phyloP scores from a whole-genome alignment of 1,140 invertebrate genomes.

The Leptoteleia sp. region DNA sequence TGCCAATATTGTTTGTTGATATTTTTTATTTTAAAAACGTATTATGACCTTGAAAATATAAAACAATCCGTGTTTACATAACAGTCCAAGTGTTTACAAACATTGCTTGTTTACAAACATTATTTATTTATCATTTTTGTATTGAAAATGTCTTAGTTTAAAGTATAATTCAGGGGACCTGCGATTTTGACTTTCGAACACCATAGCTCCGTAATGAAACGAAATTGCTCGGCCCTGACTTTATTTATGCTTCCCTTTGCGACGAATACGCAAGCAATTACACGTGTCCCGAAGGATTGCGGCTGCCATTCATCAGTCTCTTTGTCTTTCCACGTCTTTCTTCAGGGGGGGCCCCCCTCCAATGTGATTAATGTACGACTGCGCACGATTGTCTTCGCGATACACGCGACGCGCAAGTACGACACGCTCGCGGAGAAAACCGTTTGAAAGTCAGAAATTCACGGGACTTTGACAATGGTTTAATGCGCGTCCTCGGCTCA shows the following conservation, averaged over 20 bases:
- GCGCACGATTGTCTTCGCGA: constrained; percentile 26
- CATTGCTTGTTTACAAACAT: too few species aligned
- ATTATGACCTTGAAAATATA: too few species aligned
- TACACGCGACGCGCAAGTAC: constrained; percentile 18
- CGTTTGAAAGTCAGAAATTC: constrained; percentile 4
- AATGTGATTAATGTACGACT: constrained; percentile 39
- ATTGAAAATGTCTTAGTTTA: constrained; percentile 8
- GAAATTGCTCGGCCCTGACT: constrained; percentile 72
- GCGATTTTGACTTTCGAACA: constrained; percentile 6
- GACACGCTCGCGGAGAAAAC: constrained; percentile 12
- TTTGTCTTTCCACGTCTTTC: constrained; percentile 62
- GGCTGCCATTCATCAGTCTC: constrained; percentile 46
- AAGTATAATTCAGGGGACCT: constrained; percentile 6
- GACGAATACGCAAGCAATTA: constrained; percentile 53
- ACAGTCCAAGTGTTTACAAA: too few species aligned
- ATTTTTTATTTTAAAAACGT: too few species aligned
- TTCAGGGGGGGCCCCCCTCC: not conserved
- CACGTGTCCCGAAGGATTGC: constrained; percentile 64
- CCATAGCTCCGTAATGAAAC: constrained; percentile 62
- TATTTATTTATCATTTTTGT: too few species aligned
- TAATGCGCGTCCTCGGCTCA: not conserved
- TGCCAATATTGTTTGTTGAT: too few species aligned
- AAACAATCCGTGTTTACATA: too few species aligned
- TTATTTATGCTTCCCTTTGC: constrained; percentile 74
- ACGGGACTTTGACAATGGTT: constrained; percentile 4